Percentiles rank a stretch among this genome's conserved stretches.
phyloP scores from a whole-genome alignment of 2,888 invertebrate species.

The Trissolcus brochymenae region DNA sequence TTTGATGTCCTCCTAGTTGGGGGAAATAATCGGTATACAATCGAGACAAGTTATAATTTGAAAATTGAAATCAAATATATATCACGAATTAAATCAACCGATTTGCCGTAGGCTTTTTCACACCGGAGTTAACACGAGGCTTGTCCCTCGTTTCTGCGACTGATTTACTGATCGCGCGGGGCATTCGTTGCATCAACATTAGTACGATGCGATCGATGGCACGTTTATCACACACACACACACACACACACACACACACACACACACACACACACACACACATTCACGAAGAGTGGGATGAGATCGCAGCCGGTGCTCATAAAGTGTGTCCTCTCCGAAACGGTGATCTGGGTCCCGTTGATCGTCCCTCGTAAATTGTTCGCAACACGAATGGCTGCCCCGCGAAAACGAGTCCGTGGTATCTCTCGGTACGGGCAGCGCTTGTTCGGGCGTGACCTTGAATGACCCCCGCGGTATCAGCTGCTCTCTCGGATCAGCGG shows the following conservation, averaged over 20 bases:
- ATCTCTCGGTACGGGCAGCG: constrained; percentile 40
- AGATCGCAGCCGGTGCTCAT: constrained; percentile 3
- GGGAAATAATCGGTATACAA: no score
- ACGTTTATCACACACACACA: constrained; percentile 9
- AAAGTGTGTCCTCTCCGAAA: constrained; percentile 28
- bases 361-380: constrained; percentile 44
- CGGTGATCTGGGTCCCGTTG: constrained; percentile 39
- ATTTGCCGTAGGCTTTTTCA: no score
- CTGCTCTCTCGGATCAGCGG: constrained; percentile 32
- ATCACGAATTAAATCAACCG: no score
- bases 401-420: constrained; percentile 48
- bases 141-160: neutral
- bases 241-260: neutral
- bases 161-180: neutral
- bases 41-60: no score
- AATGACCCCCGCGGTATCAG: constrained; percentile 61
- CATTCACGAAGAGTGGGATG: no score
- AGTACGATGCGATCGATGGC: neutral
- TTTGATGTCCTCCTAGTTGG: no score
- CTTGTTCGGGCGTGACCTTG: constrained; percentile 62
- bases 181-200: constrained; percentile 2
- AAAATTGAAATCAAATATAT: no score
- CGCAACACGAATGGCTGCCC: constrained; percentile 36
- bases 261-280: neutral
- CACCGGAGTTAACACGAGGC: no score